Evolutionary conservation across 1,140 invertebrate genomes (phyloP), one percentile per base, ranked within the genome.

Genomic region (Lordiphosa collinella): DNA sequence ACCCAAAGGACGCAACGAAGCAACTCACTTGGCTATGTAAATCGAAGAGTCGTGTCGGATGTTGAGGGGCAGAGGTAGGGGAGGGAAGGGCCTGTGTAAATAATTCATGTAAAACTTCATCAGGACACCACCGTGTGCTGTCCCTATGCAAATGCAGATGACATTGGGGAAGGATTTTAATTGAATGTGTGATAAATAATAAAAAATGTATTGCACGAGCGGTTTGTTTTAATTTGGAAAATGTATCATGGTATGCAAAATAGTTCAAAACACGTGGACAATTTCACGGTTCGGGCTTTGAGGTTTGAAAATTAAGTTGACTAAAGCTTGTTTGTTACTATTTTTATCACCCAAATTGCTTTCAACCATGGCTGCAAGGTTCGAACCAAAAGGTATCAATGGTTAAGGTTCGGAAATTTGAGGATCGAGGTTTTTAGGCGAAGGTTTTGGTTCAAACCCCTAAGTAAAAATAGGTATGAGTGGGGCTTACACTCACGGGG

Each of bases 101-200:
- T 67, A 63, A 76, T 72, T 76, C 54, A 84, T 46, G 12, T 37
- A 25, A 34, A 38, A 49, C 49, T 9, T 8, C 54, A 52, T 25
- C 25, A 46, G 53, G 16, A 59, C 25, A 57, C 52, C 25, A 57
- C 52, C 49, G 52, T 54, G 54, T 56, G 18, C 36, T 31, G 40
- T 12, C 10, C 29, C 56, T 51, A 59, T 68, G 53, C 37, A 74
- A 74, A 52, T 51, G 38, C 68, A 36, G 40, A 66, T 67, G 53
- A 44, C 55, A 65, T 52, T 54, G 50, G 40, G 50, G 44, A 41
- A 34, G 6, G 46, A 53, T 37, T 48, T 80, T 71, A 80, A 82
- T 82, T 76, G 76, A 67, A 80, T 51, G 56, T 46, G 31, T 56
- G 48, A 44, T 76, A 76, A 80, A 80, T 80, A 80, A 82, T 70